These are phyloP conservation scores for Hydropsyche betteni DNA, from an alignment of 2,888 invertebrate genomes.

Conservation along the genomic window DNA sequence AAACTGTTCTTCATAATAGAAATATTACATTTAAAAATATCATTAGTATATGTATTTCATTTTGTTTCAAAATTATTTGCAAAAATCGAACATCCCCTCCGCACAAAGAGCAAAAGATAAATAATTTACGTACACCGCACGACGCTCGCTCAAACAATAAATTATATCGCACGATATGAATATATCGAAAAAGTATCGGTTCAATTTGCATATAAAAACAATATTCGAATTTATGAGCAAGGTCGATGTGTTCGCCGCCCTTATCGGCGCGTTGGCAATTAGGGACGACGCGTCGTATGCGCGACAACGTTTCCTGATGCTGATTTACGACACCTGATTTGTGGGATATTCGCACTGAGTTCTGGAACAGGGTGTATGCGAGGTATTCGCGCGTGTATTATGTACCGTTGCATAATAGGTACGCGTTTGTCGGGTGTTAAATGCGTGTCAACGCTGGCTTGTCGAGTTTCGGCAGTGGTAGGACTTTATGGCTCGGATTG, in stretches of 20 bases:
- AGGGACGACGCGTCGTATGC: not conserved
- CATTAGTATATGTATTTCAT: too few relatives aligned
- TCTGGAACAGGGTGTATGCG: not conserved
- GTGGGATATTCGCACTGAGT: not conserved
- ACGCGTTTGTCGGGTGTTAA: not conserved
- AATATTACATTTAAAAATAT: too few relatives aligned
- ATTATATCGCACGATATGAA: too few relatives aligned
- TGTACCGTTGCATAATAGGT: not conserved
- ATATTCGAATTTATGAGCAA: slow-evolving; percentile 21
- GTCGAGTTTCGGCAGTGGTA: not conserved
- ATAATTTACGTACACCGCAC: too few relatives aligned
- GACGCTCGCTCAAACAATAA: too few relatives aligned
- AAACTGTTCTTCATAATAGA: too few relatives aligned
- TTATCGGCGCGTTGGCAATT: slow-evolving; percentile 16
- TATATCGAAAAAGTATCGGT: not conserved
- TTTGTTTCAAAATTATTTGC: too few relatives aligned
- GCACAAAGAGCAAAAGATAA: too few relatives aligned
- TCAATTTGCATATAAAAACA: slow-evolving; percentile 30
- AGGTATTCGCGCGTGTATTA: not conserved
- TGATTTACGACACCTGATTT: slow-evolving; percentile 26
- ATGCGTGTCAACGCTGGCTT: not conserved
- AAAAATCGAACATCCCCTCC: too few relatives aligned
- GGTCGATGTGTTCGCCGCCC: not conserved
- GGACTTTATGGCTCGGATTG: not conserved
- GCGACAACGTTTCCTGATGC: slow-evolving; percentile 20